phyloP scores from a whole-genome alignment of 2,797 vertebrate species.

The Cercopithecus hamlyni region DNA sequence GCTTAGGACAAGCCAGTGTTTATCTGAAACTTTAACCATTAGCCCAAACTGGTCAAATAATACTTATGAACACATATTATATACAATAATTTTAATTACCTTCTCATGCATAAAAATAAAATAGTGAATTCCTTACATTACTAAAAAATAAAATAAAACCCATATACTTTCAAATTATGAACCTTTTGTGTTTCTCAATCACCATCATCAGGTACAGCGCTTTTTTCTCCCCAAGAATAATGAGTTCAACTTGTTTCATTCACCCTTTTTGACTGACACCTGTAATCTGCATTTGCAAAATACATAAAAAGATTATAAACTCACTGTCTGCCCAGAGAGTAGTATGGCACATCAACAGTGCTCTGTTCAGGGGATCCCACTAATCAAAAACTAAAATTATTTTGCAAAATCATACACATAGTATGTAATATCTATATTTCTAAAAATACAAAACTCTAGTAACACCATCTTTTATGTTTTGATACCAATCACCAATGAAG shows the following conservation, averaged over 20 bases:
- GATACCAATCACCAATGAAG: background rate
- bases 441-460: background rate
- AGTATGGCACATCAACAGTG: background rate
- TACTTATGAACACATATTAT: background rate
- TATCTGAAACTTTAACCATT: background rate
- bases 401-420: background rate
- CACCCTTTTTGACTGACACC: background rate
- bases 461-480: background rate
- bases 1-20: background rate
- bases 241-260: background rate
- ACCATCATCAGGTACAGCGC: background rate
- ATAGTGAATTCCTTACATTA: background rate
- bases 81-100: background rate
- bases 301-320: background rate
- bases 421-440: background rate
- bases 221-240: background rate
- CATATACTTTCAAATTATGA: background rate
- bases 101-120: background rate
- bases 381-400: background rate
- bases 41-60: background rate
- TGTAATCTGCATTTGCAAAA: background rate
- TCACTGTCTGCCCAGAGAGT: background rate
- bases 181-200: slow-evolving; percentile 5
- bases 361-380: background rate
- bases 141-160: slow-evolving; percentile 15